Evolutionary conservation across 2,888 invertebrate genomes (phyloP), one percentile per base, ranked within the genome.

Genomic region (Nemotelus nigrinus): DNA sequence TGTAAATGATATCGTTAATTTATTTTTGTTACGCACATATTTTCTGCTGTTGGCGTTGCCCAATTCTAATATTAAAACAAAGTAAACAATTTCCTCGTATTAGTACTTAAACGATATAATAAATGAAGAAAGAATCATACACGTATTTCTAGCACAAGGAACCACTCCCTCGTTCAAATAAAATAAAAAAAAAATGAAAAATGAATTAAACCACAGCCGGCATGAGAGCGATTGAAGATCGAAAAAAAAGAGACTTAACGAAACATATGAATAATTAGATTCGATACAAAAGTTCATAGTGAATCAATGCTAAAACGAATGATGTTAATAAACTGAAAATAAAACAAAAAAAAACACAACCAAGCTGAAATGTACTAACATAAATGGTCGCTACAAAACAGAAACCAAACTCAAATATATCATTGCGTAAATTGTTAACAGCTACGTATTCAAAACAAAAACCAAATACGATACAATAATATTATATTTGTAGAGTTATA

Each of bases 11-110:
- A 47, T 78, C 48, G 71, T 77, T 79, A 67, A 75, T 75, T 80
- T 79, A 79, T 80, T 79, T 86, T 86, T 86, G 86, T 86, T 86
- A 86, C 80, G 79, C 86, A 86, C 86, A 86, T 85, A 85, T 86
- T 86, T 86, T 86, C 85, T 86, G 86, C 86, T 86, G 85, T 86
- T 86, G 86, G 86, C 86, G 86, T 86, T 86, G 86, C 86, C 86
- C 86, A 86, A 85, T 86, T 85, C 84, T 84, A 84, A 85, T 83
- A 81, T 80, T 79, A 79, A 78, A 76, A 76, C 77, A 60, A 77
- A 74, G 65, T 43, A 63, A 60, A 74, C 8, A 74, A 10, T 60
- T 63, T 74, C 71, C 74, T 74, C 74, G 74, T 74, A 74, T 50
- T 74, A 78, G 76, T 78, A 64, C 74, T 47, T 63, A 72, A 77